phyloP scores from a whole-genome alignment of 2,888 invertebrate genomes.

The Drosophila setosimentum region DNA sequence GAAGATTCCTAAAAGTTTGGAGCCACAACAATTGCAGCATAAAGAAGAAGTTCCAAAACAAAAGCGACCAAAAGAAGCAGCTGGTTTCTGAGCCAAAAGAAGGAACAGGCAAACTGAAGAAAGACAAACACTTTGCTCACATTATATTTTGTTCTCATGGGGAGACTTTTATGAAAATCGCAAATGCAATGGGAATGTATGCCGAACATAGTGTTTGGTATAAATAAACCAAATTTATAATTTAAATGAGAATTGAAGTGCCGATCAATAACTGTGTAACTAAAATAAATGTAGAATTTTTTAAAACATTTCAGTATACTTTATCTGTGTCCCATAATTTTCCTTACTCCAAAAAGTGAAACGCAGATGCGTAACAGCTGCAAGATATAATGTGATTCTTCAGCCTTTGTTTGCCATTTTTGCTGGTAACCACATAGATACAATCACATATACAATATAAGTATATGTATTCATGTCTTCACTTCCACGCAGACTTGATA shows the following conservation, averaged over 20 bases:
- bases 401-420: slow-evolving; percentile 10
- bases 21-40: slow-evolving; percentile 12
- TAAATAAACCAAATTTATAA: neutral
- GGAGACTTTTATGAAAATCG: neutral
- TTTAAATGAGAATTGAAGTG: neutral
- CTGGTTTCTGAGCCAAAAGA: slow-evolving; percentile 3
- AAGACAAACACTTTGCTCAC: neutral
- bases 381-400: slow-evolving; percentile 44
- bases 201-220: neutral
- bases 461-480: slow-evolving; percentile 3
- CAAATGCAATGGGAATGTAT: neutral
- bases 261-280: neutral
- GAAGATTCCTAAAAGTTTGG: slow-evolving; percentile 14
- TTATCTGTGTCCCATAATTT: slow-evolving; percentile 23
- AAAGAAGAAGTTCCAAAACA: slow-evolving; percentile 8
- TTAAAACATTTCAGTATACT: neutral
- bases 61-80: slow-evolving; percentile 17
- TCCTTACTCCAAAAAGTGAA: slow-evolving; percentile 11
- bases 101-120: neutral
- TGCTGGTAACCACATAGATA: neutral
- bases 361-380: slow-evolving; percentile 55
- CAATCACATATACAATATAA: neutral
- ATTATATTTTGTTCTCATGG: neutral
- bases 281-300: neutral
- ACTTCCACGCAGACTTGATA: slow-evolving; percentile 9